Evolutionary conservation across 1,140 invertebrate genomes (phyloP), one percentile per base, ranked within the genome.

Genomic region (Aleiodes sp.): DNA sequence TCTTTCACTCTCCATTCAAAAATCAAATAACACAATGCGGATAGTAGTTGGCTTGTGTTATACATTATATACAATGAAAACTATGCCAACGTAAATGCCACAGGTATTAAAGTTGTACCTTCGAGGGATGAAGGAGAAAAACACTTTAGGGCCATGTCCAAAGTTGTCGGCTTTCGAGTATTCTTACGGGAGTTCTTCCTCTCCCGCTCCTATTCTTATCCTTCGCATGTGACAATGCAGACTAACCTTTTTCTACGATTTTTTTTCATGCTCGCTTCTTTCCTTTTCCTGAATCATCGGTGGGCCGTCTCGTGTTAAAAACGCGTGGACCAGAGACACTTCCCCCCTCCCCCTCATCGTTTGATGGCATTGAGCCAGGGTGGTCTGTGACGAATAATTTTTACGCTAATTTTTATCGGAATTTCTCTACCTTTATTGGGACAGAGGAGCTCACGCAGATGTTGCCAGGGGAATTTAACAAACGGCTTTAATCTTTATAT

Each of bases 311-410:
- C 24, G 64, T 26, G 43, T 4, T 52, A 52, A 16, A 52, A 52
- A 52, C 46, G 46, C 46, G 46, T 52, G 46, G 46, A 16, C 26
- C 26, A 24, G 21, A 10, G n/a, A n/a, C n/a, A n/a, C n/a, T n/a
- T n/a, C n/a, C n/a, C n/a, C n/a, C n/a, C n/a, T n/a, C n/a, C n/a
- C n/a, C n/a, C n/a, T n/a, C n/a, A n/a, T n/a, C n/a, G n/a, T n/a
- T n/a, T 12, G 43, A 35, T 46, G 56, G 24, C 65, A 61, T 10
- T 39, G 29, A 65, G 16, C 16, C 24, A 26, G 26, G 4, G 21
- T 37, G 35, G 16, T 71, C 77, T 68, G 76, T 78, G 77, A 79
- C 77, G 77, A 79, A 79, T 79, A 76, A 76, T 79, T 79, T 79
- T 78, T 75, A 78, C 77, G 77, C 73, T 70, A 70, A 78, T 79